Base-by-base conservation (phyloP, 2,113 vertebrate genomes). In the Leptocoma aspasia region DNA sequence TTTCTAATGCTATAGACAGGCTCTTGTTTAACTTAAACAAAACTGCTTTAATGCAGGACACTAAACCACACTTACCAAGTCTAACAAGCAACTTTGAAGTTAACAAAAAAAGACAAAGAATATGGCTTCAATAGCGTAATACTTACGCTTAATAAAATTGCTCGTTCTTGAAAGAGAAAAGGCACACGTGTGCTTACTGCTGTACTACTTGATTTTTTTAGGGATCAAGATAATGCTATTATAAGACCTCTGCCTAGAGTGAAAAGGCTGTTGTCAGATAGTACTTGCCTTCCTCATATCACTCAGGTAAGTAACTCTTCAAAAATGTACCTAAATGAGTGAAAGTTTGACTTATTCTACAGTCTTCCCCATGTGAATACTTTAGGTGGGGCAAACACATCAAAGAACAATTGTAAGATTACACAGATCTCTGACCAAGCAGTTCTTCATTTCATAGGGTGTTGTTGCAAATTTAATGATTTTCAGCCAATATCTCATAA, bases 171-270 rank as follows among this genome's bases (percentile, higher is more conserved):
- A 56, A 50, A 72, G 26, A 70, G n/a, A 56, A 41, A 70, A 64
- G 44, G 15, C 24, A 33, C 1, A 0, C 0, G 0, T 54, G 4
- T 73, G 52, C 60, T 94, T 82, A 73, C 9, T 85, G 39, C 44
- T 82, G 13, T 78, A 42, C 27, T 30, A 5, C 15, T 94, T 88
- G 7, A 27, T 56, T 57, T 44, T 97, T 97, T 63, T 81, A 99
- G 99, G 97, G 99, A 99, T 97, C 99, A 99, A 86, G 99, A 99
- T 94, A 99, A 99, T 94, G 98, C 99, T 84, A 99, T 99, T 86
- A 99, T 99, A 94, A 98, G 99, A 90, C 99, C 99, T 92, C 97
- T 99, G 61, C 99, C 99, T 37, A 99, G 98, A 97, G 98, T 99
- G 94, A 99, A 99, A 96, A 98, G 99, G 87, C 98, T 99, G 66